These are phyloP conservation scores for Phoxinus phoxinus DNA, from an alignment of 2,113 vertebrate genomes.

Conservation along the genomic window DNA sequence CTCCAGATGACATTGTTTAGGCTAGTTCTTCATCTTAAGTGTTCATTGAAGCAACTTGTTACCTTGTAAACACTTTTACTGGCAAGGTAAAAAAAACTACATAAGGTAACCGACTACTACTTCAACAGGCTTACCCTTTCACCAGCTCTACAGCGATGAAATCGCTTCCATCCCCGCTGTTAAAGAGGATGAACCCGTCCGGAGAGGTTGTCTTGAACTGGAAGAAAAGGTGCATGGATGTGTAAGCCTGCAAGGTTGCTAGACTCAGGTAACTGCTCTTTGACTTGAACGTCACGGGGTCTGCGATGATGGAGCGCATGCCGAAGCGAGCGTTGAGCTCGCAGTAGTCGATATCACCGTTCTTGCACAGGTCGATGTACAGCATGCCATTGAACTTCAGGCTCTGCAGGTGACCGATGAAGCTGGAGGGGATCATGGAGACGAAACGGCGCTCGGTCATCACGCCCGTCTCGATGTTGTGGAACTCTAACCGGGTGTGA, in stretches of 20 bases:
- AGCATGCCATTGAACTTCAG: conserved; percentile 96
- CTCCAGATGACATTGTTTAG: not conserved
- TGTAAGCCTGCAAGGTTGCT: conserved; percentile 95
- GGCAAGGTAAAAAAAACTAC: not conserved
- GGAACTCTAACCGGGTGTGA: conserved; percentile 98
- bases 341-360: conserved; percentile 96
- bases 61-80: not conserved
- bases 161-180: conserved; percentile 86
- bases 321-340: conserved; percentile 97
- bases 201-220: conserved; percentile 98
- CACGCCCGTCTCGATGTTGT: conserved; percentile 97
- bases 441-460: conserved; percentile 97
- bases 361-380: conserved; percentile 98
- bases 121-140: conserved; percentile 85
- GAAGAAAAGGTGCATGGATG: conserved; percentile 99
- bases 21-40: not conserved
- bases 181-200: conserved; percentile 97
- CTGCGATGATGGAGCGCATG: conserved; percentile 94
- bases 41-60: not conserved
- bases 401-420: conserved; percentile 97
- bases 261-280: conserved; percentile 97
- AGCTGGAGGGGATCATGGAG: conserved; percentile 94
- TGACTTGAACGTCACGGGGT: conserved; percentile 96
- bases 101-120: not conserved
- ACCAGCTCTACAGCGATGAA: conserved; percentile 97